Evolutionary conservation across 2,797 vertebrate genomes (phyloP).

Genomic region (Thripadectes ignobilis): DNA sequence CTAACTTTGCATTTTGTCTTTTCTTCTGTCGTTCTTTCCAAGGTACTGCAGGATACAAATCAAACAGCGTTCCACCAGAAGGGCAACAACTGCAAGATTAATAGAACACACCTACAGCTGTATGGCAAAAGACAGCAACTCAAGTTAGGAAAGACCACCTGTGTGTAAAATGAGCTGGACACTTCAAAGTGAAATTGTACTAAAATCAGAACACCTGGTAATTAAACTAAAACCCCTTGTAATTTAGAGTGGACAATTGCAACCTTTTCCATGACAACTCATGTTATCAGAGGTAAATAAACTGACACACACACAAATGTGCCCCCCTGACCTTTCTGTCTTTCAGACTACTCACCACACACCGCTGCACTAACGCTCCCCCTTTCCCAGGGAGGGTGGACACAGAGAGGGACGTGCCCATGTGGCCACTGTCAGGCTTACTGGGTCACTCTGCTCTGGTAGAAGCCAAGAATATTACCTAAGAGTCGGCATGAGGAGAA

Average conservation of each 20-base stretch:
- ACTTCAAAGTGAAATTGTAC: background rate
- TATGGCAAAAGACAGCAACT: background rate
- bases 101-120: background rate
- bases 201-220: background rate
- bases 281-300: background rate
- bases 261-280: background rate
- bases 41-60: conserved; percentile 3
- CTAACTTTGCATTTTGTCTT: conserved; percentile 14
- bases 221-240: background rate
- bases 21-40: background rate
- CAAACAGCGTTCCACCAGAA: background rate
- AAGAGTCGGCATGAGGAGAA: background rate
- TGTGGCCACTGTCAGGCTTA: background rate
- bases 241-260: background rate
- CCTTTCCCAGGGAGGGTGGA: background rate
- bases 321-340: background rate
- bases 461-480: background rate
- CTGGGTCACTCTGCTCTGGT: background rate
- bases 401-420: accelerated
- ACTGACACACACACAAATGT: background rate
- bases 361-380: background rate
- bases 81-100: background rate
- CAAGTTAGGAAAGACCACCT: background rate
- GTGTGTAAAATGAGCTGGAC: background rate
- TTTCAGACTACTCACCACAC: background rate